Conservation (phyloP, 2,113 vertebrate species). For the Chaetodon trifascialis region DNA sequence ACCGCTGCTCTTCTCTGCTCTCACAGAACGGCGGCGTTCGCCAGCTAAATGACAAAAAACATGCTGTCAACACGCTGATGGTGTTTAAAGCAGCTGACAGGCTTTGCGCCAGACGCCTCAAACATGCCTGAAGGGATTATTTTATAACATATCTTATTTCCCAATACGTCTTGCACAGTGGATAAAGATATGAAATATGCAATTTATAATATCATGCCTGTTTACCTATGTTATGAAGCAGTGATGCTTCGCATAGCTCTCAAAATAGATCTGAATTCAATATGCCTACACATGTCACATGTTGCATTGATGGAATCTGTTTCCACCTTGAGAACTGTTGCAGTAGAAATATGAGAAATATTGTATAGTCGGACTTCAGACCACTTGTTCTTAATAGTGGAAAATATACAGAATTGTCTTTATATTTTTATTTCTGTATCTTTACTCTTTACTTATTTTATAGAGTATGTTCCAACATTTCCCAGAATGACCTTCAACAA, state of each 20-base stretch:
- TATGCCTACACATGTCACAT: background rate
- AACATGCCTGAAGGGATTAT: conserved; percentile 28
- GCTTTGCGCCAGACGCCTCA: conserved; percentile 39
- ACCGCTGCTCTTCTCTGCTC: background rate
- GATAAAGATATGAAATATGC: conserved; percentile 50
- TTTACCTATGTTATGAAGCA: conserved; percentile 52
- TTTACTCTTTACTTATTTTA: background rate
- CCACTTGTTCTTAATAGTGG: background rate
- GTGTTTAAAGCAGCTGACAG: conserved; percentile 46
- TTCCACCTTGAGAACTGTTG: conserved; percentile 21
- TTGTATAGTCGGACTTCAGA: background rate
- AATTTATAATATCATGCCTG: conserved; percentile 39
- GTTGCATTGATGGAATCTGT: background rate
- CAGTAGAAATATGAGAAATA: background rate
- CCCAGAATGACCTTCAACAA: background rate
- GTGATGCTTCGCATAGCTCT: conserved; percentile 34
- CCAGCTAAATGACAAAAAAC: conserved; percentile 42
- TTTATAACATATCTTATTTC: conserved; percentile 59
- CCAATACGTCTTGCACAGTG: conserved; percentile 27
- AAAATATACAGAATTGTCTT: background rate
- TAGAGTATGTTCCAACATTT: background rate
- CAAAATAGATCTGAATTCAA: conserved; percentile 44
- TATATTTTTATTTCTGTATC: background rate
- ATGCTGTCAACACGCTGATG: conserved; percentile 26
- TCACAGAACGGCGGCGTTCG: conserved; percentile 28